Base-by-base conservation (phyloP, 2,888 invertebrate species). In the Mimumesa dahlbomi region DNA sequence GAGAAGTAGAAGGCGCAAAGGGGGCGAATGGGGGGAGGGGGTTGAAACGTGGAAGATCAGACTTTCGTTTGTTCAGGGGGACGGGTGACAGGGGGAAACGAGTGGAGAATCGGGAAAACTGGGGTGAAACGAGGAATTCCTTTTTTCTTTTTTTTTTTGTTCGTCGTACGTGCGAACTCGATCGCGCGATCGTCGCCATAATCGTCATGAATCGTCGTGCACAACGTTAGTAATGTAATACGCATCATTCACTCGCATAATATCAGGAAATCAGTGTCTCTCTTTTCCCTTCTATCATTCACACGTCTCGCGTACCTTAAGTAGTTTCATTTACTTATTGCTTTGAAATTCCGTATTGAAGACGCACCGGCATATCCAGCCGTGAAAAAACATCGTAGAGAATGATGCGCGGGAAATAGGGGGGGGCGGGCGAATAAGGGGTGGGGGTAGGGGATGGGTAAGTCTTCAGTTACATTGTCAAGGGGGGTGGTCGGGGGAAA, bases 321-420 rank as follows among this genome's bases (percentile, higher is more conserved):
- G 63, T 84, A 84, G 77, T 75, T 80, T 86, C 82, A 82, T 83
- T 84, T 84, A 82, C 81, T 88, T 88, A 89, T 89, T 88, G 89
- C 88, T 89, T 89, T 88, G 81, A 86, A 87, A 88, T 88, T 88
- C 84, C 88, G 83, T 87, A 87, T 86, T 66, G 73, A 77, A 79
- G 80, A 79, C 77, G 79, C 71, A 49, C 59, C 66, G 69, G 59
- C 70, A 56, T 34, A 31, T 40, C 59, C 54, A 54, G 68, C 73
- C 75, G 62, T 57, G 54, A 68, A 63, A 61, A 75, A 71, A 75
- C 56, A 64, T 58, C 52, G 31, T 71, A 45, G 53, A 77, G 67
- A 74, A 59, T 64, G 66, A 71, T 66, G 62, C 61, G 57, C 46
- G 62, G 58, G 22, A 45, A 56, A 53, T 49, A 64, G 72, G 57